Percentiles rank a stretch among this genome's conserved stretches.
These are phyloP conservation scores for Cotesia typhae DNA, from an alignment of 1,140 invertebrate species.

Conservation along the genomic window DNA sequence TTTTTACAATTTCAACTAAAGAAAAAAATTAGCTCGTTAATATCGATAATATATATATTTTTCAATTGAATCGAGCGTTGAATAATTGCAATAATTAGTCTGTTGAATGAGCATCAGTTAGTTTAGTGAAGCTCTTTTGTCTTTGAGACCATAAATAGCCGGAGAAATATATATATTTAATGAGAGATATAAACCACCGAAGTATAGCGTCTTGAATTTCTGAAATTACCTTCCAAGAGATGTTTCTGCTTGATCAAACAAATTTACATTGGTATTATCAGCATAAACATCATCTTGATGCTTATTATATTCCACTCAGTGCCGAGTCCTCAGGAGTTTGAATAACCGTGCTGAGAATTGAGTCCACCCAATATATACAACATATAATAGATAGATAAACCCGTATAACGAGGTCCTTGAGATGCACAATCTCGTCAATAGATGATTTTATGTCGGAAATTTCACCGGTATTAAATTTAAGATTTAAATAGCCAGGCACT, in stretches of 20 bases:
- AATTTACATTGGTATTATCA: conserved; percentile 11
- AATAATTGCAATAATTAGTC: conserved; percentile 36
- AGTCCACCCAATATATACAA: too few relatives aligned
- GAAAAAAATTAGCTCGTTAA: background rate
- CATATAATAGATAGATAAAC: too few relatives aligned
- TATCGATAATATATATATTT: background rate
- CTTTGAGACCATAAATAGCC: background rate
- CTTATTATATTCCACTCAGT: conserved; percentile 1
- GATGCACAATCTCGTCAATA: conserved; percentile 1
- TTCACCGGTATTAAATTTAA: background rate
- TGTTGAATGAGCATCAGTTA: conserved; percentile 24
- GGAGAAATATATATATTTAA: too few relatives aligned
- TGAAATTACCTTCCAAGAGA: background rate
- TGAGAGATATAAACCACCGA: conserved; percentile 1
- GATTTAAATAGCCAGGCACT: conserved; percentile 25
- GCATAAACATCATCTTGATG: background rate
- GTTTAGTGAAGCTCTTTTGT: conserved; percentile 8
- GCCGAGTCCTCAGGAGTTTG: background rate
- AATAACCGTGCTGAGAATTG: background rate
- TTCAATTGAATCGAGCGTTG: conserved; percentile 7
- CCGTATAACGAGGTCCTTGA: background rate
- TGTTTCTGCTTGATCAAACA: conserved; percentile 12
- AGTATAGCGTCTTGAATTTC: conserved; percentile 10
- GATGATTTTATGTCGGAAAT: background rate
- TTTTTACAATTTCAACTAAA: too few relatives aligned